Evolutionary conservation across 2,113 vertebrate genomes (phyloP).

Genomic region (Scomber colias): DNA sequence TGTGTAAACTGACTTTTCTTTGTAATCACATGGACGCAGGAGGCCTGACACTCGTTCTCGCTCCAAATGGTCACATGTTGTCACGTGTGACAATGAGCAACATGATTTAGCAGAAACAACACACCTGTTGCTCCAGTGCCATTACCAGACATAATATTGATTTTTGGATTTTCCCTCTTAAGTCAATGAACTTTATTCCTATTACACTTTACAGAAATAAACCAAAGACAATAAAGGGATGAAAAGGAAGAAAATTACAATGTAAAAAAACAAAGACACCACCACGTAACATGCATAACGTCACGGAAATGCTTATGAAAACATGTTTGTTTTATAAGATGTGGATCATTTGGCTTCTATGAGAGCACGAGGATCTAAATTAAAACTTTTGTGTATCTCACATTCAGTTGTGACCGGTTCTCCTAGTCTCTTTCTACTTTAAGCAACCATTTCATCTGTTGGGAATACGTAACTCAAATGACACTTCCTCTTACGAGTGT

Average conservation of each 20-base stretch:
- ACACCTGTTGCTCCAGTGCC: slow-evolving; percentile 72
- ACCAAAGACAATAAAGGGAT: neutral
- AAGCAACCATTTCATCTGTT: too few relatives aligned
- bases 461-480: too few relatives aligned
- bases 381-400: too few relatives aligned
- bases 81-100: slow-evolving; percentile 66
- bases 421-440: too few relatives aligned
- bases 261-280: too few relatives aligned
- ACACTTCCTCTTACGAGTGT: too few relatives aligned
- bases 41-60: slow-evolving; percentile 43
- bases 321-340: too few relatives aligned
- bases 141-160: slow-evolving; percentile 71
- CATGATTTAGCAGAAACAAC: slow-evolving; percentile 60
- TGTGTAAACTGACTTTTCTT: slow-evolving; percentile 44
- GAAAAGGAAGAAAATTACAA: neutral
- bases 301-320: too few relatives aligned
- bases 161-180: slow-evolving; percentile 66
- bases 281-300: too few relatives aligned
- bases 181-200: neutral
- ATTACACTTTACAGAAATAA: neutral
- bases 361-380: too few relatives aligned
- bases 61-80: slow-evolving; percentile 64
- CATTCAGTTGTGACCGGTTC: too few relatives aligned
- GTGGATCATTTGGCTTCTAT: too few relatives aligned
- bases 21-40: slow-evolving; percentile 39